Evolutionary conservation across 1,140 invertebrate genomes (phyloP).

Genomic region (Mamestra configurata): DNA sequence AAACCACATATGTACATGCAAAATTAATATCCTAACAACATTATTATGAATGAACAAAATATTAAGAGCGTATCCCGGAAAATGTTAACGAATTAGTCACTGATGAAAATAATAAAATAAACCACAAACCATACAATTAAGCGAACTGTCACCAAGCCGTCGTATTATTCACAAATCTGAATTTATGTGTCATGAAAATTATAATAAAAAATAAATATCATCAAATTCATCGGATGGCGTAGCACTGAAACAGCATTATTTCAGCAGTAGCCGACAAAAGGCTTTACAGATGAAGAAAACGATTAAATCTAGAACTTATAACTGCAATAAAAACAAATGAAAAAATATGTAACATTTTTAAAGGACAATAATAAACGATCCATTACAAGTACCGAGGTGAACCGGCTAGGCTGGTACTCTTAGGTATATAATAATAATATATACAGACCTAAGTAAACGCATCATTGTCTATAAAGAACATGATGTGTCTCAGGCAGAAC

Average conservation of each 20-base stretch:
- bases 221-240: background rate
- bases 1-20: too few species aligned
- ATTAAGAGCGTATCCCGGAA: background rate
- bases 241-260: background rate
- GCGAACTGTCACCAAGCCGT: background rate
- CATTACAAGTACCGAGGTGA: slow-evolving; percentile 66
- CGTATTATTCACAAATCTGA: background rate
- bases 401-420: slow-evolving; percentile 62
- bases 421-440: slow-evolving; percentile 38
- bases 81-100: background rate
- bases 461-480: slow-evolving; percentile 42
- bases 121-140: background rate
- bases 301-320: background rate
- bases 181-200: background rate
- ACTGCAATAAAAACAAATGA: background rate
- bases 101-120: background rate
- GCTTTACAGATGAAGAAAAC: background rate
- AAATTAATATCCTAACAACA: too few species aligned
- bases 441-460: slow-evolving; percentile 14
- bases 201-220: background rate
- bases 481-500: background rate
- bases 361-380: slow-evolving; percentile 66
- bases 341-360: slow-evolving; percentile 56
- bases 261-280: background rate
- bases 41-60: too few species aligned